phyloP scores from a whole-genome alignment of 2,888 invertebrate species.

The Dryocosmus kuriphilus region DNA sequence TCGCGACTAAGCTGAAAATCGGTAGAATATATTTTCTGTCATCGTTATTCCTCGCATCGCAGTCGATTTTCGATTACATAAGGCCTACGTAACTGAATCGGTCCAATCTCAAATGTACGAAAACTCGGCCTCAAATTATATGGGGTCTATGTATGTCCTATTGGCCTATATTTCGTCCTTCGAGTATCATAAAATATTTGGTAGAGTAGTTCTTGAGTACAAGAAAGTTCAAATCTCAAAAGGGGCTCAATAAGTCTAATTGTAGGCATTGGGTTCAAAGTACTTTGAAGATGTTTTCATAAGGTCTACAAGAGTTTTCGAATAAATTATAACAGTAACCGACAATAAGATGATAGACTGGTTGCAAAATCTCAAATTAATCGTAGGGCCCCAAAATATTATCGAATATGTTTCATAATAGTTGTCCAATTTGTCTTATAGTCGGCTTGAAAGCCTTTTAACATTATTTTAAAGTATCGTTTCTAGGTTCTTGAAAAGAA shows the following conservation, averaged over 20 bases:
- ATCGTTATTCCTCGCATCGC: slow-evolving; percentile 41
- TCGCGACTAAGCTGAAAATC: slow-evolving; percentile 46
- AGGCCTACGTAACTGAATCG: slow-evolving; percentile 41
- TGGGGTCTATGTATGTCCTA: too few relatives aligned
- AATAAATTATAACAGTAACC: too few relatives aligned
- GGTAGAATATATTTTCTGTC: slow-evolving; percentile 49
- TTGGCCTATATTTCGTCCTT: too few relatives aligned
- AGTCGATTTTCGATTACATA: slow-evolving; percentile 44
- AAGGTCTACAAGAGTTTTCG: too few relatives aligned
- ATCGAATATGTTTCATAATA: not conserved
- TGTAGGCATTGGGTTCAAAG: not conserved
- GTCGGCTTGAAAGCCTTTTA: not conserved
- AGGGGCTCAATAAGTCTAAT: not conserved
- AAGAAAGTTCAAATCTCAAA: not conserved
- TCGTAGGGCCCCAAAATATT: not conserved
- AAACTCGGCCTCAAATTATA: too few relatives aligned
- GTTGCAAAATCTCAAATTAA: too few relatives aligned
- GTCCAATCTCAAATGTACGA: not conserved
- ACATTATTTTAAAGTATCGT: not conserved
- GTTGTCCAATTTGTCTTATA: not conserved
- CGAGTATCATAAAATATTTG: too few relatives aligned
- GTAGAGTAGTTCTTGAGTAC: not conserved
- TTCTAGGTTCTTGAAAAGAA: too few relatives aligned
- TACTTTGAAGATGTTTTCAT: not conserved
- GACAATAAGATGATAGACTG: too few relatives aligned